Percentiles rank a stretch among this genome's conserved stretches.
Conservation (phyloP, 2,797 vertebrate genomes). For the Periparus ater region DNA sequence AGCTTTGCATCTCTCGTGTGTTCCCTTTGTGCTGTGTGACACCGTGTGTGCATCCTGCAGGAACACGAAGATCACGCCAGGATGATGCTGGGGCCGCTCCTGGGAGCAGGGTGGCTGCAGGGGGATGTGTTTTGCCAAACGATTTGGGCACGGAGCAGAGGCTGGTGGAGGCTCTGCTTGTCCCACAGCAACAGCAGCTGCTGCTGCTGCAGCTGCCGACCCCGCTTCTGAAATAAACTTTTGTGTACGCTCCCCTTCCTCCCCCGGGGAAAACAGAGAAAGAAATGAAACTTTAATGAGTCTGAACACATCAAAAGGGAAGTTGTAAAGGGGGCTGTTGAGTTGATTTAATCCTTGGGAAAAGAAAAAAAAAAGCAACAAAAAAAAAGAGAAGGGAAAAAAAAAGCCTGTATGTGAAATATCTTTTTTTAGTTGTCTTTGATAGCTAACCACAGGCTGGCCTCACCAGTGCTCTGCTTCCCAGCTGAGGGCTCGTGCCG, state of each 20-base stretch:
- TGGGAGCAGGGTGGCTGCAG: not conserved
- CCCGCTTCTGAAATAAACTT: constrained; percentile 58
- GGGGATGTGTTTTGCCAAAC: not conserved
- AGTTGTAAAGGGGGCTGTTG: constrained; percentile 57
- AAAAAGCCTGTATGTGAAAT: not conserved
- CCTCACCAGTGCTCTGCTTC: not conserved
- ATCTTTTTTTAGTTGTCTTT: constrained; percentile 62
- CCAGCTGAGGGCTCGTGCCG: not conserved
- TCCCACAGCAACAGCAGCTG: constrained; percentile 42
- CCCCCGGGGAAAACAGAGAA: constrained; percentile 23
- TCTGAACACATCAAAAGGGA: constrained; percentile 59
- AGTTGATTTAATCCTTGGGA: constrained; percentile 52
- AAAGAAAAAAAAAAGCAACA: not conserved
- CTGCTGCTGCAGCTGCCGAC: constrained; percentile 19
- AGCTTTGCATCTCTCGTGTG: accelerated
- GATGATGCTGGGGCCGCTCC: not conserved
- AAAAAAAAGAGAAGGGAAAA: accelerated
- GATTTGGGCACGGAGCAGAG: not conserved
- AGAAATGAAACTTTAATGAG: constrained; percentile 61
- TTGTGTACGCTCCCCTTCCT: constrained; percentile 29
- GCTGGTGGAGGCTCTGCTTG: not conserved
- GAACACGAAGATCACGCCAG: accelerated
- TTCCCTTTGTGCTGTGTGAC: accelerated
- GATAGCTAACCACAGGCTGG: constrained; percentile 41
- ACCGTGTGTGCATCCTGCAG: accelerated